These are phyloP conservation scores for Pristiophorus japonicus DNA, from an alignment of 2,113 vertebrate genomes.

Conservation along the genomic window DNA sequence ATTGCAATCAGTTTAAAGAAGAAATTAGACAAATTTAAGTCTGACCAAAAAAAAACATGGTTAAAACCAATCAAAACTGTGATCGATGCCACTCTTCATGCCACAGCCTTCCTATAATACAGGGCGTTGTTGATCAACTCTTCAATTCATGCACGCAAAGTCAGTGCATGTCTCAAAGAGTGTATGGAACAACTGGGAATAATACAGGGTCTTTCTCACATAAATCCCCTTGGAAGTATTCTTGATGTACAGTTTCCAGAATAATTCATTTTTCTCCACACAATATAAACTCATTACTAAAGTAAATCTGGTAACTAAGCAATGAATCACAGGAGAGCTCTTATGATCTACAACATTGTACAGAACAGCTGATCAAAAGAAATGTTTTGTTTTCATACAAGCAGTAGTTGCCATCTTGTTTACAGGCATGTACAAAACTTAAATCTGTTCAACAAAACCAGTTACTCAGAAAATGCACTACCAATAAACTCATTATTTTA, in stretches of 20 bases:
- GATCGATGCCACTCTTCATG: not conserved
- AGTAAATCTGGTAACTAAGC: too few species aligned
- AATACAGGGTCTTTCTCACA: not conserved
- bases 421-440: not conserved
- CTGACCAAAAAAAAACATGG: not conserved
- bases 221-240: not conserved
- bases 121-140: not conserved
- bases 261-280: not conserved
- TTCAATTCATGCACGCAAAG: not conserved
- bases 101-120: too few species aligned
- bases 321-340: not conserved
- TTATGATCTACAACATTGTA: not conserved
- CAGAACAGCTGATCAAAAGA: not conserved
- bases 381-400: not conserved
- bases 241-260: not conserved
- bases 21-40: not conserved
- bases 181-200: not conserved
- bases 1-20: not conserved
- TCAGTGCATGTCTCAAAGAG: too few species aligned
- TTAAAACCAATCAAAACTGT: not conserved
- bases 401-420: not conserved
- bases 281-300: not conserved
- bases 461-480: conserved; percentile 45
- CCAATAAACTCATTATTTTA: conserved; percentile 52
- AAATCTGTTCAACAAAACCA: conserved; percentile 45